Conservation (phyloP, 2,797 vertebrate species). For the Tragelaphus oryx region DNA sequence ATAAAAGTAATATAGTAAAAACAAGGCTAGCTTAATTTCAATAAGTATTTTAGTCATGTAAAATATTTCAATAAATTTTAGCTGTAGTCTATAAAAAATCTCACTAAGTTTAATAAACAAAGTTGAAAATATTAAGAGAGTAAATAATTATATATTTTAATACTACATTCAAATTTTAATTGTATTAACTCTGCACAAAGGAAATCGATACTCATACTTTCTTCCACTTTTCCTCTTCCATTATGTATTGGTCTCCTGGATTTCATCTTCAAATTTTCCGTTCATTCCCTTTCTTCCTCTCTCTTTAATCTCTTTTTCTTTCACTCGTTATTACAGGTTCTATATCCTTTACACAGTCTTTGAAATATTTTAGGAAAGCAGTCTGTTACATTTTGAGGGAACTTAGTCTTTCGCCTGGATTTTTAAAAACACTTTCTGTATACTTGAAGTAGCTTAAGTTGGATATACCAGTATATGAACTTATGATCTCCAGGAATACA, state of each 20-base stretch:
- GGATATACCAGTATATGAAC: background rate
- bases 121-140: background rate
- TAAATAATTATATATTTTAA: background rate
- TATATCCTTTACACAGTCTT: background rate
- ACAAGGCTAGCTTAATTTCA: background rate
- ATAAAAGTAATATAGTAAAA: background rate
- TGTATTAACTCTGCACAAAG: background rate
- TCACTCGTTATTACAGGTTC: background rate
- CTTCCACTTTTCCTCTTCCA: background rate
- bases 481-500: background rate
- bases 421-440: background rate
- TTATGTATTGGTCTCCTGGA: background rate
- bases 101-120: slow-evolving; percentile 11
- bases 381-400: background rate
- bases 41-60: background rate
- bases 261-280: background rate
- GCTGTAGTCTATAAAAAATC: background rate
- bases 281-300: background rate
- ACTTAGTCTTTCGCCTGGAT: background rate
- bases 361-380: background rate
- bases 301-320: background rate
- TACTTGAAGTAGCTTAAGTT: background rate
- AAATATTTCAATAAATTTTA: slow-evolving; percentile 6
- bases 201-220: background rate
- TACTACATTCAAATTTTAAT: background rate